Base-by-base conservation (phyloP, 2,797 vertebrate species). In the Ispidina lecontei region DNA sequence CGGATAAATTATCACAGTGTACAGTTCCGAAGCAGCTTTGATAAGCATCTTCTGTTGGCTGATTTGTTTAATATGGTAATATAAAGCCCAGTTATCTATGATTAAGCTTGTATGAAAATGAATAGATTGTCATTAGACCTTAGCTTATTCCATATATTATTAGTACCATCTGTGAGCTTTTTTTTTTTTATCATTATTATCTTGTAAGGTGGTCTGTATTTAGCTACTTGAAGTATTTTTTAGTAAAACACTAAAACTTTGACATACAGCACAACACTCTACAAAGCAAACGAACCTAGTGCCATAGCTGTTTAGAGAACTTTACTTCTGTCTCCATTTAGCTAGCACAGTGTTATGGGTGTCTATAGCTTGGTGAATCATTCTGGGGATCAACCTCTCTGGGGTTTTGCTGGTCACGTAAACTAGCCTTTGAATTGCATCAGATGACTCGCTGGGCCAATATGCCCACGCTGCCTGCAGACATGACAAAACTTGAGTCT, bases 401-500 rank as follows among this genome's bases (percentile, higher is more conserved):
- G 49, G 43, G 23, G 5, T 73, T 51, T 62, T 55, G n/a, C 39
- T 0, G 4, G 41, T 54, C 25, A 59, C 17, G 12, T 31, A 43
- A 65, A 59, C 19, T 31, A 28, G 25, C 17, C 20, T 77, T 51
- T 67, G 28, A 62, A 72, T 51, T 23, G 72, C 60, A 56, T 44
- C 4, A 16, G 33, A 15, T 37, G 41, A 29, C 23, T 82, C 1
- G 1, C 16, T 1, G 4, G 28, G n/a, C 17, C 49, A 44, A 39
- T 54, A 21, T 18, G n/a, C 47, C 59, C 14, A 6, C 9, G 10
- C 59, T 65, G 43, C 46, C 29, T 49, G 12, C 59, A 26, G 43
- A 18, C 9, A 16, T n/a, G 28, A 56, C 25, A 77, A 49, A 72
- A 59, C 13, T 33, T 22, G 33, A 55, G 23, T 74, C 12, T 72